Evolutionary conservation across 2,113 vertebrate species (phyloP).

Genomic region (Lynx canadensis): DNA sequence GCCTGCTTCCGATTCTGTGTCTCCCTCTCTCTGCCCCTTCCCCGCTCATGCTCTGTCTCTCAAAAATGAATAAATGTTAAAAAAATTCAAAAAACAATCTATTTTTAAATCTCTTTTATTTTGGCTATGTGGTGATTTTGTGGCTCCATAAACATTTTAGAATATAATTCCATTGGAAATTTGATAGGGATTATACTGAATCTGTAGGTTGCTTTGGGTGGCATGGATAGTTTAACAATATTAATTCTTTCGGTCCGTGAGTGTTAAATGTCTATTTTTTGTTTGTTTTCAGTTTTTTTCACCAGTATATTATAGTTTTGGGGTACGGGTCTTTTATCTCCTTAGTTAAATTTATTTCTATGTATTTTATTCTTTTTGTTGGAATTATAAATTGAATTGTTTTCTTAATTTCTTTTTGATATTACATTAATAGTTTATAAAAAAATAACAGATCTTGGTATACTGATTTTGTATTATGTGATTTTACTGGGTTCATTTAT

Average conservation of each 20-base stretch:
- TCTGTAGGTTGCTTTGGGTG: not conserved
- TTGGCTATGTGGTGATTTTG: not conserved
- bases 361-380: not conserved
- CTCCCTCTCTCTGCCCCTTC: too few species aligned
- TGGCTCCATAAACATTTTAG: not conserved
- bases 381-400: not conserved
- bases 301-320: too few species aligned
- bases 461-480: not conserved
- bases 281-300: not conserved
- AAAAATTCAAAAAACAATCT: too few species aligned
- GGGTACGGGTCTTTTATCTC: not conserved
- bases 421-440: not conserved
- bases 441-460: not conserved
- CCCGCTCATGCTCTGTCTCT: too few species aligned
- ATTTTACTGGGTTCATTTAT: not conserved
- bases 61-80: too few species aligned
- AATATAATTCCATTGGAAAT: not conserved
- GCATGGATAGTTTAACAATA: not conserved
- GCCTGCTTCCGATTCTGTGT: too few species aligned
- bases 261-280: not conserved
- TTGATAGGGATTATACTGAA: not conserved
- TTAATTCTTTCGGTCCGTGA: not conserved
- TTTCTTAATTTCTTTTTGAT: not conserved
- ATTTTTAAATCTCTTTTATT: not conserved
- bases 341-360: not conserved